Evolutionary conservation across 1,140 invertebrate genomes (phyloP), one percentile per base, ranked within the genome.

Genomic region (Mercenaria mercenaria): DNA sequence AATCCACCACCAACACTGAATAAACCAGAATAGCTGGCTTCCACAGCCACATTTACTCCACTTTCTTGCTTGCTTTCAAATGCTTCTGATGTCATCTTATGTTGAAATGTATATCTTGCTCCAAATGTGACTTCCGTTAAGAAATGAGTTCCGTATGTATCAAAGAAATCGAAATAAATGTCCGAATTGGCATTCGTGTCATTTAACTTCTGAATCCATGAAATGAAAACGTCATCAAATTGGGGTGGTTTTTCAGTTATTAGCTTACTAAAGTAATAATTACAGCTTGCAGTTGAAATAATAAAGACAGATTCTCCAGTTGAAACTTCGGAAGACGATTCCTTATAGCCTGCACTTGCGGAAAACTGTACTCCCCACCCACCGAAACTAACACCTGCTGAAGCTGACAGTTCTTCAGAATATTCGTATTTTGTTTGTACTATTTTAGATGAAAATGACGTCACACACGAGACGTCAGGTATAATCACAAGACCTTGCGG

Each of bases 211-310:
- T 79, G 0, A 26, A 84, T 39, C 80, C 88, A 85, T 1, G 32
- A 23, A 20, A 77, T 6, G 52, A 90, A 90, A 20, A 29, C 59
- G 18, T 26, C 20, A 34, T 82, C n/a, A 32, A 90, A 84, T 1
- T 13, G 8, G 2, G 88, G 88, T 8, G 88, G 41, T 13, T 29
- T 39, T 23, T 52, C 23, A 20, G 43, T 15, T 6, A 64, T 47
- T 6, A 90, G 39, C 39, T 90, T 90, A 13, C 77, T 72, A 29
- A 64, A 84, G 52, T 84, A 90, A 37, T 90, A 90, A 23, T 74
- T 85, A 32, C 88, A 90, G 29, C 43, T 47, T 18, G 88, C 88
- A 23, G 67, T 47, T 10, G 88, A 90, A 26, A 64, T 29, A 6
- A 90, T 90, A n/a, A 64, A 77, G 23, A 90, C 74, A n/a, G 67